phyloP scores from a whole-genome alignment of 2,113 vertebrate genomes.

The Tachuris rubrigastra region DNA sequence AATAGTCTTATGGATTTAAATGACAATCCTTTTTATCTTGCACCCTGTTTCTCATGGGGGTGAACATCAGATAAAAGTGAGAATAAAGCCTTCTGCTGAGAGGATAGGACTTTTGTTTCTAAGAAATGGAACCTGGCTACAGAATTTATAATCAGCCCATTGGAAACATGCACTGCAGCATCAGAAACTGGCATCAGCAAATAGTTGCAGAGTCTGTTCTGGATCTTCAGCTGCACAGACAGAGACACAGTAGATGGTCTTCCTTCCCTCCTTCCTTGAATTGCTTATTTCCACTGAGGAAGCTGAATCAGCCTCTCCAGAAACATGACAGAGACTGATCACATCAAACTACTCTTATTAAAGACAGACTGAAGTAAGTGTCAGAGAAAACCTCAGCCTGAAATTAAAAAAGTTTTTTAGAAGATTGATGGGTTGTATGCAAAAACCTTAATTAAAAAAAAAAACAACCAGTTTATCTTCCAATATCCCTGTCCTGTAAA shows the following conservation, averaged over 20 bases:
- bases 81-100: neutral
- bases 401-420: neutral
- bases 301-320: neutral
- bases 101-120: neutral
- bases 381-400: neutral
- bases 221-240: neutral
- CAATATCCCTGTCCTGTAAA: neutral
- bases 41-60: neutral
- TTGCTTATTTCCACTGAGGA: neutral
- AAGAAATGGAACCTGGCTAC: neutral
- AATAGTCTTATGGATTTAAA: neutral
- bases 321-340: neutral
- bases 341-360: neutral
- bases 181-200: neutral
- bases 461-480: neutral
- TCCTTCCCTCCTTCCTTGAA: neutral
- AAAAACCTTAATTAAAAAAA: neutral
- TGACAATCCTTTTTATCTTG: neutral
- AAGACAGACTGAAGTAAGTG: neutral
- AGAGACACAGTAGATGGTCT: neutral
- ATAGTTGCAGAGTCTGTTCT: neutral
- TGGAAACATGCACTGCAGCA: neutral
- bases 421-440: neutral
- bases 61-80: neutral
- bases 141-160: neutral